These are phyloP conservation scores for Apostichopus leukothele DNA, from an alignment of 53 echinoderm and acorn worm genomes.

Conservation along the genomic window DNA sequence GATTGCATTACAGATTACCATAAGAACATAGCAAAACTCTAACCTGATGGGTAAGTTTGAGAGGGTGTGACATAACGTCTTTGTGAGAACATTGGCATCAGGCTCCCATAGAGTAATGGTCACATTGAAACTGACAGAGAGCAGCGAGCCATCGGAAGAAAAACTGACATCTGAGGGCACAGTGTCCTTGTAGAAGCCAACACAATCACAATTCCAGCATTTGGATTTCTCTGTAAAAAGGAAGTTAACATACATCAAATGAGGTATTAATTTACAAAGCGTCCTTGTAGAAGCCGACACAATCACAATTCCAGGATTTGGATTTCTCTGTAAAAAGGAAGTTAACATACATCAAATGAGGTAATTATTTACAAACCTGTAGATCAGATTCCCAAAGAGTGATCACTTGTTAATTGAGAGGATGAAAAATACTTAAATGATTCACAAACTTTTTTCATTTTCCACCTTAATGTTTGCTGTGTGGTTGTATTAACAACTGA, in stretches of 20 bases:
- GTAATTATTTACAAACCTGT: too few relatives aligned
- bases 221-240: constrained; percentile 49
- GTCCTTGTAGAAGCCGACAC: constrained; percentile 88
- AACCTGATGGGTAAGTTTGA: constrained; percentile 59
- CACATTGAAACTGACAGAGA: constrained; percentile 72
- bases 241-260: not conserved
- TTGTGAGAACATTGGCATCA: constrained; percentile 71
- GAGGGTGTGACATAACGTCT: constrained; percentile 69
- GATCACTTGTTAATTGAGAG: too few relatives aligned
- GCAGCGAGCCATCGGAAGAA: constrained; percentile 82
- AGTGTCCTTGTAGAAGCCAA: constrained; percentile 78
- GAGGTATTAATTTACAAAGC: not conserved
- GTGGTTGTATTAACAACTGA: too few relatives aligned
- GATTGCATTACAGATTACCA: too few relatives aligned
- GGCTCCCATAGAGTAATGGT: constrained; percentile 91
- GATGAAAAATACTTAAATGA: too few relatives aligned
- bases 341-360: not conserved
- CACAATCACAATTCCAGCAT: constrained; percentile 89
- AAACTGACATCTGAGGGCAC: constrained; percentile 65
- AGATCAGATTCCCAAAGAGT: too few relatives aligned
- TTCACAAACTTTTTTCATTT: too few relatives aligned
- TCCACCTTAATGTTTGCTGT: too few relatives aligned
- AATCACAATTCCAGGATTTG: constrained; percentile 83
- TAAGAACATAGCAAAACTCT: not conserved
- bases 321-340: constrained; percentile 45